These are phyloP conservation scores for Pseudomyrmex flavicornis DNA, from an alignment of 1,140 invertebrate genomes.

Conservation along the genomic window DNA sequence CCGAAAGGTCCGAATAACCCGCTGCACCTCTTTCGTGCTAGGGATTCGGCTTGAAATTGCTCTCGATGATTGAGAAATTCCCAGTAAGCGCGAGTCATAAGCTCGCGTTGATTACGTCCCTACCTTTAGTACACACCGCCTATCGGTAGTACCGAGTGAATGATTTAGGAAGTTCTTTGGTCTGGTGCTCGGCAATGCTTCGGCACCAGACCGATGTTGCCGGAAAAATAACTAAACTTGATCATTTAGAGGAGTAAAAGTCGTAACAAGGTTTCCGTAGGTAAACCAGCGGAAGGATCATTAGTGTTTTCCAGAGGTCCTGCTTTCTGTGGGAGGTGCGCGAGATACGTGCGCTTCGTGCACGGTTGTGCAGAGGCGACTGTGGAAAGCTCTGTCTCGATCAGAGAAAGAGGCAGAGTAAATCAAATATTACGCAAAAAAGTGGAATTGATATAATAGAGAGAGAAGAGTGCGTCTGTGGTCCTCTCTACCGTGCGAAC, in stretches of 20 bases:
- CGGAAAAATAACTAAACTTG: conserved; percentile 90
- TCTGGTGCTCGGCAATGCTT: conserved; percentile 81
- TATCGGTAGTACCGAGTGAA: conserved; percentile 96
- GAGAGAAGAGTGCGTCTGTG: too few species aligned
- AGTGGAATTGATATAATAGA: too few species aligned
- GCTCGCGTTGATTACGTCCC: conserved; percentile 94
- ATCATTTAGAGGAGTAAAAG: conserved; percentile 92
- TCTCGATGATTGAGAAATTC: conserved; percentile 95
- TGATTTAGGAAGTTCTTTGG: conserved; percentile 91
- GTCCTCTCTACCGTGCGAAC: too few species aligned
- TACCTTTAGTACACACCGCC: conserved; percentile 96
- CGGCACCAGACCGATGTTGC: conserved; percentile 85
- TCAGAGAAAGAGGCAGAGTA: too few species aligned
- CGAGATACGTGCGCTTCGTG: too few species aligned
- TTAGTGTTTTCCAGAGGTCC: conserved; percentile 79
- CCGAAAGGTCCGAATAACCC: too few species aligned
- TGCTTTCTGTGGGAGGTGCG: not conserved
- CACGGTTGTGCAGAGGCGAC: not conserved
- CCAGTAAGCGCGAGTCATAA: conserved; percentile 92
- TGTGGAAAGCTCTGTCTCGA: too few species aligned
- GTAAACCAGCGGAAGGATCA: conserved; percentile 94
- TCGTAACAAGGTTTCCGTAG: conserved; percentile 96
- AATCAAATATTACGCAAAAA: too few species aligned
- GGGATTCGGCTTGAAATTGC: conserved; percentile 94
- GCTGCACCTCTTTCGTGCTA: conserved; percentile 41